A percentile compares a stretch with the other conserved stretches of the same genome.
Evolutionary conservation across 2,113 vertebrate species (phyloP).

Genomic region (Garra rufa): DNA sequence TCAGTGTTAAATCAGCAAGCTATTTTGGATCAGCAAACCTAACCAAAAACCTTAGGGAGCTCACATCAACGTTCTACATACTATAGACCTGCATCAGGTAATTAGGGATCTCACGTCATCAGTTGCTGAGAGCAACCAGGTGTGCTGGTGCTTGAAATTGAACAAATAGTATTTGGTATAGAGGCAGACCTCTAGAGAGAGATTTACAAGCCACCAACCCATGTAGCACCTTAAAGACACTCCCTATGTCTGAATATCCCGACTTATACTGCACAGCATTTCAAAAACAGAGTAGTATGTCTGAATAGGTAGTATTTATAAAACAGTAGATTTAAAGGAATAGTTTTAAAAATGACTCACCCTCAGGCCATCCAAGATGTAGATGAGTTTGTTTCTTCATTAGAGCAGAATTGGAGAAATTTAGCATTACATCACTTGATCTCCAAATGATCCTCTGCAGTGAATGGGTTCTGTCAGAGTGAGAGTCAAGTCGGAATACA

Average conservation of each 20-base stretch:
- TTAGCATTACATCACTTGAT: too few species aligned
- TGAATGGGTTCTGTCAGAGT: too few species aligned
- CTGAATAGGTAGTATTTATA: neutral
- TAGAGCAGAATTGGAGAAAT: too few species aligned
- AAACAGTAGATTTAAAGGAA: neutral
- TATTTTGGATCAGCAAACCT: slow-evolving; percentile 20
- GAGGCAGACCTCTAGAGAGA: slow-evolving; percentile 24
- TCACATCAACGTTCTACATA: slow-evolving; percentile 19
- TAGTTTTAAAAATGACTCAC: neutral
- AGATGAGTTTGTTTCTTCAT: neutral
- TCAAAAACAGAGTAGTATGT: neutral
- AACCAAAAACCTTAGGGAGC: slow-evolving; percentile 22
- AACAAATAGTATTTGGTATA: slow-evolving; percentile 46
- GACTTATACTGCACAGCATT: neutral
- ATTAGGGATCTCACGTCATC: slow-evolving; percentile 49
- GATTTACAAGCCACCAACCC: neutral
- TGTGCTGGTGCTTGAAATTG: slow-evolving; percentile 55
- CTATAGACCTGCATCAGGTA: slow-evolving; percentile 44
- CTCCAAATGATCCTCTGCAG: too few species aligned
- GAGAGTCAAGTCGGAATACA: too few species aligned
- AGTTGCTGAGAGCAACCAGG: slow-evolving; percentile 42
- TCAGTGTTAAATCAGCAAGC: neutral
- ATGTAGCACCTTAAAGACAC: neutral
- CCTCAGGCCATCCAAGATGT: neutral
- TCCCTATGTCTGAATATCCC: neutral